Conservation (phyloP, 2,888 invertebrate genomes). For the Papilio protenor region DNA sequence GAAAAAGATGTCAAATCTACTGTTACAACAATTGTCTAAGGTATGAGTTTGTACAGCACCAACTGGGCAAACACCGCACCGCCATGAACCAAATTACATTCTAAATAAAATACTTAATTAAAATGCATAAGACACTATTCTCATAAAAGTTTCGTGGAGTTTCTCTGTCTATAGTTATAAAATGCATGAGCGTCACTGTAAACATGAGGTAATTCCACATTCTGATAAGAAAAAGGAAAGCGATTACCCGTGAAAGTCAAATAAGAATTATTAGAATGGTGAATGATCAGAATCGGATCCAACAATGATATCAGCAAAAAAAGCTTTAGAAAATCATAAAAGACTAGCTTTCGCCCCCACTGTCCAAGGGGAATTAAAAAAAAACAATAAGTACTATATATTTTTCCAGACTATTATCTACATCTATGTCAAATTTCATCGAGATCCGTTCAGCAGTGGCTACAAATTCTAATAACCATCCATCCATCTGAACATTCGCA, state of each 20-base stretch:
- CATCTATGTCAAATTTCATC: too few species aligned
- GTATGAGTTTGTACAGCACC: conserved; percentile 53
- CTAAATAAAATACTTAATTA: conserved; percentile 64
- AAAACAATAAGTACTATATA: too few species aligned
- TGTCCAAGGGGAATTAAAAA: too few species aligned
- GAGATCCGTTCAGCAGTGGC: too few species aligned
- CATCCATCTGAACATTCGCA: too few species aligned
- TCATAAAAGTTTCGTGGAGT: conserved; percentile 13
- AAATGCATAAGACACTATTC: conserved; percentile 53
- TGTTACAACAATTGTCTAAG: conserved; percentile 66
- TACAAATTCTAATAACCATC: too few species aligned
- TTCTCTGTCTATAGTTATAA: background rate
- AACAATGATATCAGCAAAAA: too few species aligned
- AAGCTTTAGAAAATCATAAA: too few species aligned
- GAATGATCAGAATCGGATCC: too few species aligned
- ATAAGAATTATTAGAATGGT: background rate
- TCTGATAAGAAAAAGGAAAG: background rate
- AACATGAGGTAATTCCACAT: background rate
- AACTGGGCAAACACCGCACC: conserved; percentile 72
- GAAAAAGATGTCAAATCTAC: conserved; percentile 70
- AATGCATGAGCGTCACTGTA: background rate
- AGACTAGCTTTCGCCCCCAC: too few species aligned
- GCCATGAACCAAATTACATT: conserved; percentile 75
- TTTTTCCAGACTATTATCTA: too few species aligned
- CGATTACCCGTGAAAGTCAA: background rate